These are phyloP conservation scores for Patella vulgata DNA, from an alignment of 1,140 invertebrate genomes.

Conservation along the genomic window DNA sequence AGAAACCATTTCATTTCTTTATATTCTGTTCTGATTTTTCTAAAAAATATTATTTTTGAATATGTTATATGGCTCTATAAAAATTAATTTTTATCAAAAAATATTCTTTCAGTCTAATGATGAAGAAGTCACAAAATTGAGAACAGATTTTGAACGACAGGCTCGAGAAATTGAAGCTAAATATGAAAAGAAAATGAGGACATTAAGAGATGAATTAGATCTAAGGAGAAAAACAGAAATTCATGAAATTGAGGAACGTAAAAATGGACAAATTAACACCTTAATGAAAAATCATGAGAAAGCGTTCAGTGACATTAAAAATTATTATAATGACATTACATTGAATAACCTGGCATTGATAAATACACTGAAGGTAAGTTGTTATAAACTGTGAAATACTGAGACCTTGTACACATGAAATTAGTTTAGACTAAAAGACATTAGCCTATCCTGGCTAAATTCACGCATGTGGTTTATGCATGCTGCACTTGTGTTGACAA, in stretches of 20 bases:
- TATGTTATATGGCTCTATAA: too few species aligned
- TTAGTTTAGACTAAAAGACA: too few species aligned
- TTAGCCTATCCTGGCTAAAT: too few species aligned
- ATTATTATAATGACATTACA: constrained; percentile 94
- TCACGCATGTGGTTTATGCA: too few species aligned
- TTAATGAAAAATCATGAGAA: constrained; percentile 85
- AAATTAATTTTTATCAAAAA: too few species aligned
- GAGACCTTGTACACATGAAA: too few species aligned
- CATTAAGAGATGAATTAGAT: constrained; percentile 78
- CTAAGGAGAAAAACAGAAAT: constrained; percentile 76
- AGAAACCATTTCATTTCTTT: too few species aligned
- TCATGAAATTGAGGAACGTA: constrained; percentile 87
- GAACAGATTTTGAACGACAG: constrained; percentile 79
- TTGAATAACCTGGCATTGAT: constrained; percentile 89
- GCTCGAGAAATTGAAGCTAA: constrained; percentile 82
- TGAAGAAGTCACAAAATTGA: constrained; percentile 75
- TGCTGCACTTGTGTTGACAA: too few species aligned
- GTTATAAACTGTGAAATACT: not conserved
- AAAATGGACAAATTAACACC: constrained; percentile 85
- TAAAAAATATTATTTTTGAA: constrained; percentile 11
- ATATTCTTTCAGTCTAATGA: constrained; percentile 68
- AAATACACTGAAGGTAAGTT: constrained; percentile 77
- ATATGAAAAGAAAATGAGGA: constrained; percentile 81
- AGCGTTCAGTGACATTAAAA: constrained; percentile 87
- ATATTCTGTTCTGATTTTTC: too few species aligned